Conservation (phyloP, 2,888 invertebrate species). For the Biston betularia region DNA sequence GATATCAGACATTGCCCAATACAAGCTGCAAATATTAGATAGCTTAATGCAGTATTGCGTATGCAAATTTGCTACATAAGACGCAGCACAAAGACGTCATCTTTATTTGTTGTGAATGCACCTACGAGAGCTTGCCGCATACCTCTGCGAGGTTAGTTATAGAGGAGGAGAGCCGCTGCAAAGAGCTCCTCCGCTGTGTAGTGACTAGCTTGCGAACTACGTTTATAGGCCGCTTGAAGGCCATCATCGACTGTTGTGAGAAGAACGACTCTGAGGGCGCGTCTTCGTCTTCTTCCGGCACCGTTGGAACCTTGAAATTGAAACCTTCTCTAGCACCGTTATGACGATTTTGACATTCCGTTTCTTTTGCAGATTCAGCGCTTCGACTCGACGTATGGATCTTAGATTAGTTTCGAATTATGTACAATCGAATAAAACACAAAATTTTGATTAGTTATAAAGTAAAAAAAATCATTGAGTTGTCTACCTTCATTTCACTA, state of each 20-base stretch:
- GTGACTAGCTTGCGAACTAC: conserved; percentile 84
- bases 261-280: conserved; percentile 69
- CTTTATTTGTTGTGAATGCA: conserved; percentile 61
- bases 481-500: conserved; percentile 16
- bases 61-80: not conserved
- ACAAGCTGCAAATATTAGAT: not conserved
- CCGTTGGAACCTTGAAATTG: conserved; percentile 77
- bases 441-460: conserved; percentile 6
- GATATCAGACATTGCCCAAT: not conserved
- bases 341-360: conserved; percentile 13
- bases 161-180: conserved; percentile 81
- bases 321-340: conserved; percentile 60
- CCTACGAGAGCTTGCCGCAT: conserved; percentile 65
- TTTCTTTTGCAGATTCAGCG: conserved; percentile 27
- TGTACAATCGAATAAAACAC: conserved; percentile 9
- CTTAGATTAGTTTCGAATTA: not conserved
- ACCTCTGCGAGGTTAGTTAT: conserved; percentile 84
- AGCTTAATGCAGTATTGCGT: not conserved
- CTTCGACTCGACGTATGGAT: conserved; percentile 2
- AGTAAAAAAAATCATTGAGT: conserved; percentile 38
- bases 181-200: conserved; percentile 78
- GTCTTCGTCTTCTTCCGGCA: conserved; percentile 75
- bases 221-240: conserved; percentile 77
- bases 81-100: conserved; percentile 3
- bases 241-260: conserved; percentile 73